These are phyloP conservation scores for Suncus etruscus DNA, from an alignment of 2,113 vertebrate genomes.

Conservation along the genomic window DNA sequence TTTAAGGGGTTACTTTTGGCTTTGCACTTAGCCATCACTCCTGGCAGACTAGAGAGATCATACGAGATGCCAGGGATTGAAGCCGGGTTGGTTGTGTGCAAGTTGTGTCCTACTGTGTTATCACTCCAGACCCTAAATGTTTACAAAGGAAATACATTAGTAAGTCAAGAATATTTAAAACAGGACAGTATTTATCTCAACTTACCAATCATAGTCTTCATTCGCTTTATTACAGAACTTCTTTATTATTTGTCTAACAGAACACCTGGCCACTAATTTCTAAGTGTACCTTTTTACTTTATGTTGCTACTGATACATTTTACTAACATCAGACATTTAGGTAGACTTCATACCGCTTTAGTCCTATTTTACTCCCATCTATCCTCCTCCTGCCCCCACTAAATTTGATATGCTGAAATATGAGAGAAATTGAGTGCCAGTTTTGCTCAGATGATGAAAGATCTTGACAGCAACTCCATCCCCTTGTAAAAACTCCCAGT, in stretches of 20 bases:
- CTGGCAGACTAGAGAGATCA: no score
- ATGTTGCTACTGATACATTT: constrained; percentile 54
- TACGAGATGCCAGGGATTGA: no score
- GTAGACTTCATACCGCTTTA: constrained; percentile 61
- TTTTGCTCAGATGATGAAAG: constrained; percentile 86
- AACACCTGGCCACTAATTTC: not conserved
- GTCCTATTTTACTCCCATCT: constrained; percentile 48
- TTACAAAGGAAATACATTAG: constrained; percentile 55
- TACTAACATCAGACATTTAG: constrained; percentile 55
- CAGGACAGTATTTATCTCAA: constrained; percentile 53
- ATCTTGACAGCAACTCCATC: constrained; percentile 88
- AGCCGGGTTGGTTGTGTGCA: no score
- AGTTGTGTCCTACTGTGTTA: no score
- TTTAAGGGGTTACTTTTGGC: no score
- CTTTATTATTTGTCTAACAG: constrained; percentile 36
- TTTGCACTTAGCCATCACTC: no score
- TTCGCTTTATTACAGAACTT: constrained; percentile 31
- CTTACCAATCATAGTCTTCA: constrained; percentile 13
- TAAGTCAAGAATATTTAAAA: constrained; percentile 63
- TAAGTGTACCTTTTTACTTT: constrained; percentile 35
- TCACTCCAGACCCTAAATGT: not conserved
- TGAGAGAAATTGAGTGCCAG: constrained; percentile 83
- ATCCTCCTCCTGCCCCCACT: constrained; percentile 1
- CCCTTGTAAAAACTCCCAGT: constrained; percentile 87
- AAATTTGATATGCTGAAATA: constrained; percentile 81